These are phyloP conservation scores for Oscarella lobularis DNA, from an alignment of 37 sponge, comb jelly and placozoan species.

Conservation along the genomic window DNA sequence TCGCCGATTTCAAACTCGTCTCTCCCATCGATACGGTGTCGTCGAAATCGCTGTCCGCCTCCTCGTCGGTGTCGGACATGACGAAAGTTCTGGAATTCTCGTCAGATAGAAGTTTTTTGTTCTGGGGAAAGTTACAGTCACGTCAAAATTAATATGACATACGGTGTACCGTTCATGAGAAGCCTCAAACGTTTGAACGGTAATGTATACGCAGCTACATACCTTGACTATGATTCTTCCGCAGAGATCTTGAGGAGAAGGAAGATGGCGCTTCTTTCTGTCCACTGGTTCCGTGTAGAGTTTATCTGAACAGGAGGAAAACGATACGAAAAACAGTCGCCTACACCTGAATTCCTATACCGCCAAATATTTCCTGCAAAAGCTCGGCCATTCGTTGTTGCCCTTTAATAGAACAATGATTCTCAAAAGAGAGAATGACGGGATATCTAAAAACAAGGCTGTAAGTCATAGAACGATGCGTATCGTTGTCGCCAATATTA, in stretches of 20 bases:
- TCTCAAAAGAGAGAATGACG: conserved; percentile 27
- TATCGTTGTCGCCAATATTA: conserved; percentile 3
- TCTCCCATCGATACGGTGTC: too few relatives aligned
- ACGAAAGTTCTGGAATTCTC: too few relatives aligned
- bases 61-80: too few relatives aligned
- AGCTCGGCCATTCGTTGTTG: conserved; percentile 21
- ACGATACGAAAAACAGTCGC: neutral
- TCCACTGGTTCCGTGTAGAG: neutral
- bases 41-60: too few relatives aligned
- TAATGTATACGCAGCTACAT: too few relatives aligned
- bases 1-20: too few relatives aligned
- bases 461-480: neutral
- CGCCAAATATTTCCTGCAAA: neutral
- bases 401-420: conserved; percentile 20
- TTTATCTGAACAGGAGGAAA: neutral
- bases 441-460: conserved; percentile 11
- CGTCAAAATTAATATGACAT: too few relatives aligned
- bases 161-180: too few relatives aligned
- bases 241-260: conserved; percentile 34
- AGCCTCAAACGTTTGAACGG: too few relatives aligned
- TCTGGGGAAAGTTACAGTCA: too few relatives aligned
- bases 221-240: conserved; percentile 60
- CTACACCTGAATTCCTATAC: neutral
- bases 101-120: too few relatives aligned
- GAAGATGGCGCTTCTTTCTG: neutral